phyloP scores from a whole-genome alignment of 1,140 invertebrate genomes.

The Hyposmocoma kahamanoa region DNA sequence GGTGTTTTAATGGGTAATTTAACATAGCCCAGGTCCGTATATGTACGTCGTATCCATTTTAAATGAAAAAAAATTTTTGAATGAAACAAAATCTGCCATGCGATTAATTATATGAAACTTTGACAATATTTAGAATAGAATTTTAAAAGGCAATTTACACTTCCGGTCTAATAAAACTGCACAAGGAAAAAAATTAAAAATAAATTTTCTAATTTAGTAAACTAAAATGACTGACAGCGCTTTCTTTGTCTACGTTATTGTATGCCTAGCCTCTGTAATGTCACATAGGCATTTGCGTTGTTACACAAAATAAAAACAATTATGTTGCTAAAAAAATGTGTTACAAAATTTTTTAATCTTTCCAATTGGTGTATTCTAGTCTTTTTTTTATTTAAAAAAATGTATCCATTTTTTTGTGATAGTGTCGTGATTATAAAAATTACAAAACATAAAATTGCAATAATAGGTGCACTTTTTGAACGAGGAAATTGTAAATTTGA shows the following conservation, averaged over 20 bases:
- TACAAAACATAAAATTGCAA: neutral
- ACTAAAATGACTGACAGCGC: conserved; percentile 39
- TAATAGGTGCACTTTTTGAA: conserved; percentile 7
- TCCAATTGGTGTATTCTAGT: conserved; percentile 66
- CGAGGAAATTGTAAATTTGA: conserved; percentile 29
- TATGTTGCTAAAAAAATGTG: neutral
- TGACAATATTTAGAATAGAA: too few relatives aligned
- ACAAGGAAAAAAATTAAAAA: too few relatives aligned
- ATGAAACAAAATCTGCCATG: too few relatives aligned
- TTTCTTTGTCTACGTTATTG: conserved; percentile 44
- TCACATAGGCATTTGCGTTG: conserved; percentile 60
- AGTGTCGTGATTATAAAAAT: conserved; percentile 25
- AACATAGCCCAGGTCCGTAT: conserved; percentile 16
- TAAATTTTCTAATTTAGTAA: too few relatives aligned
- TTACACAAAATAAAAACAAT: conserved; percentile 7
- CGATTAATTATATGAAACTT: too few relatives aligned
- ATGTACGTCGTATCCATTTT: conserved; percentile 54
- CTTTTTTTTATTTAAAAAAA: too few relatives aligned
- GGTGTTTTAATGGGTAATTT: conserved; percentile 46
- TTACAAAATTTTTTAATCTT: conserved; percentile 2
- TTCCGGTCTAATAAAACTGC: too few relatives aligned
- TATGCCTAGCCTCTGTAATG: conserved; percentile 51
- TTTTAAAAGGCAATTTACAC: too few relatives aligned
- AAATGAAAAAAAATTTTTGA: conserved; percentile 22
- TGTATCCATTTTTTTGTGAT: conserved; percentile 19